Evolutionary conservation across 2,888 invertebrate species (phyloP).

Genomic region (Scaptomyza parva): DNA sequence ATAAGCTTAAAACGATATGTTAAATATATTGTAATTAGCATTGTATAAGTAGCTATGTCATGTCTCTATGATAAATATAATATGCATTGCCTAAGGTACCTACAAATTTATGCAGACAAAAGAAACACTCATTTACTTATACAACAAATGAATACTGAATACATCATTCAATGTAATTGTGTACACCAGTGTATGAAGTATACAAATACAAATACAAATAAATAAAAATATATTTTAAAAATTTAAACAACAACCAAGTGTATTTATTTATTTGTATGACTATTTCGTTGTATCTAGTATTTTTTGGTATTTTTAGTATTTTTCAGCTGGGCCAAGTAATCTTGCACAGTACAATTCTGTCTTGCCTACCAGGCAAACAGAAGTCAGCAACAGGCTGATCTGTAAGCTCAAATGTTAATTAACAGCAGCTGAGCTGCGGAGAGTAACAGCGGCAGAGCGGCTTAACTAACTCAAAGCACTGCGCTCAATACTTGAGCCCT

Average conservation of each 20-base stretch:
- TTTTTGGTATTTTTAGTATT: background rate
- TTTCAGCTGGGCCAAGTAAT: background rate
- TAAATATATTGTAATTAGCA: slow-evolving; percentile 48
- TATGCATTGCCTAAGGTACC: slow-evolving; percentile 80
- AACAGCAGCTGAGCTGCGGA: background rate
- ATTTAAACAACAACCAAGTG: slow-evolving; percentile 18
- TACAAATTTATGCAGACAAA: slow-evolving; percentile 74
- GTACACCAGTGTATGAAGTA: slow-evolving; percentile 53
- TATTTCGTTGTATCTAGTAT: background rate
- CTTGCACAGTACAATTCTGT: too few species aligned
- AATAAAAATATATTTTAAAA: slow-evolving; percentile 80
- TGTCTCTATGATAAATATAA: slow-evolving; percentile 55
- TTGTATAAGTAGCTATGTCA: slow-evolving; percentile 62
- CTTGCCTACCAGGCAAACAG: background rate
- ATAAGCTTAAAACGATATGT: slow-evolving; percentile 22
- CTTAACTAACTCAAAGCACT: too few species aligned
- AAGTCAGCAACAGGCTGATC: background rate
- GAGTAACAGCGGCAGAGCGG: background rate
- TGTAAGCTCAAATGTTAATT: background rate
- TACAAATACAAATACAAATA: slow-evolving; percentile 44
- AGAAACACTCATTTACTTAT: slow-evolving; percentile 66
- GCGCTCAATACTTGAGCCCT: background rate
- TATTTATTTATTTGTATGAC: background rate
- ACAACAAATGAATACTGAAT: slow-evolving; percentile 40
- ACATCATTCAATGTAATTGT: slow-evolving; percentile 60